These are phyloP conservation scores for Anarsia innoxiella DNA, from an alignment of 2,888 invertebrate species.

Conservation along the genomic window DNA sequence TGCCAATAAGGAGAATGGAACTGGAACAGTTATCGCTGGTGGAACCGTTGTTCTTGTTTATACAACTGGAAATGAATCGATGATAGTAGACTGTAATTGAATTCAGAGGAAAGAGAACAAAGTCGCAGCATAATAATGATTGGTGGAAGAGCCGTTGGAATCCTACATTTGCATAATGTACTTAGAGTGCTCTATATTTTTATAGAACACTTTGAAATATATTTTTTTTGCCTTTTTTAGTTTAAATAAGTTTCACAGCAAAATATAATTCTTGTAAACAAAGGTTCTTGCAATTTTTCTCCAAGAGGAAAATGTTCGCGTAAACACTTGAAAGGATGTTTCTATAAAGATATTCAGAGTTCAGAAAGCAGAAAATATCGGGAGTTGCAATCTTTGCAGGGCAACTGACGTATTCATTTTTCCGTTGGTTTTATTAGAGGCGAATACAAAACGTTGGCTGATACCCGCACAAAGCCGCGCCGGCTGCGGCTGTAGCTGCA, in stretches of 20 bases:
- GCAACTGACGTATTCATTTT: constrained; percentile 33
- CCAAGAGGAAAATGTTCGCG: no score
- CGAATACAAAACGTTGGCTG: constrained; percentile 45
- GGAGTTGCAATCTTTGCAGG: constrained; percentile 14
- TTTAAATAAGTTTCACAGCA: no score
- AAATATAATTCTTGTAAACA: no score
- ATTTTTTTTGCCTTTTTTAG: no score
- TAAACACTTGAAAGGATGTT: no score
- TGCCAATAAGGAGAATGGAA: constrained; percentile 60
- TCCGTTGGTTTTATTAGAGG: constrained; percentile 42
- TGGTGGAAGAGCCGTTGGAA: constrained; percentile 7
- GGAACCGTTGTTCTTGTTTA: constrained; percentile 39
- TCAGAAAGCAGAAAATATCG: constrained; percentile 9
- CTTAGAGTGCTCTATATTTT: no score
- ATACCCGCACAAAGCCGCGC: constrained; percentile 30
- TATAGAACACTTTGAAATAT: no score
- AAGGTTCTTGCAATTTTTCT: no score
- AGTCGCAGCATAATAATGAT: constrained; percentile 6
- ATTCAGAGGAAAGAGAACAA: constrained; percentile 13
- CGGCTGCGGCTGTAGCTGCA: neutral
- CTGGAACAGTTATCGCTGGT: constrained; percentile 40
- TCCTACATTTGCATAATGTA: constrained; percentile 9
- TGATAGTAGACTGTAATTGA: constrained; percentile 16
- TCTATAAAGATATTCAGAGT: no score
- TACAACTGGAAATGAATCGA: constrained; percentile 25